phyloP scores from a whole-genome alignment of 37 sponge, comb jelly and placozoan genomes.

The Spongilla lacustris region DNA sequence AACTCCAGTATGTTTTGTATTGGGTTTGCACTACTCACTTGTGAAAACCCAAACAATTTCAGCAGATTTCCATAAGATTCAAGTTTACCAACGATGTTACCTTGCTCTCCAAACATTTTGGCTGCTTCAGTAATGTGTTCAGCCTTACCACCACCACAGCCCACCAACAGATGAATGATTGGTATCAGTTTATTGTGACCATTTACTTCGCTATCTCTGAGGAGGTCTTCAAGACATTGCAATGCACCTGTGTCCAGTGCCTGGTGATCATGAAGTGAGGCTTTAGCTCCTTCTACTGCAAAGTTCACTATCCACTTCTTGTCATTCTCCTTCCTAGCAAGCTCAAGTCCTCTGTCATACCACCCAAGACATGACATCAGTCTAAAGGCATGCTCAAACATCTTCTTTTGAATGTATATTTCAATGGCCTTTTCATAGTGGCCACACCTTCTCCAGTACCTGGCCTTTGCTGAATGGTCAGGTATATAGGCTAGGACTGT shows the following conservation, averaged over 20 bases:
- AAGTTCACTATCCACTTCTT: background rate
- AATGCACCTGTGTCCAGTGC: background rate
- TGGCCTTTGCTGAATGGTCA: background rate
- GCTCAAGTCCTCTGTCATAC: background rate
- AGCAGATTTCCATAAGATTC: too few relatives aligned
- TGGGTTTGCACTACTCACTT: too few relatives aligned
- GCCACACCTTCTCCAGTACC: background rate
- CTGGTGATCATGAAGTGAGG: background rate
- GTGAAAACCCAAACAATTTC: too few relatives aligned
- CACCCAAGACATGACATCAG: background rate
- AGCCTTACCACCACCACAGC: background rate
- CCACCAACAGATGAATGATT: background rate
- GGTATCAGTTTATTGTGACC: background rate
- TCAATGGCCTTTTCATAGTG: background rate
- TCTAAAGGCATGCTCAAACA: background rate
- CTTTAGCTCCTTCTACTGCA: background rate
- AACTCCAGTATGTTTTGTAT: background rate
- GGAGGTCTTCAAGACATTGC: background rate
- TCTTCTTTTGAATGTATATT: background rate
- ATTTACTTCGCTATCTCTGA: background rate
- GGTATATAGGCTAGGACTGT: background rate
- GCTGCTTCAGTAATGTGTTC: background rate
- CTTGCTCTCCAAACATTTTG: background rate
- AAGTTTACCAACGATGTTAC: background rate
- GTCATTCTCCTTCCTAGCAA: background rate